Evolutionary conservation across 2,888 invertebrate species (phyloP), one percentile per base, ranked within the genome.

Genomic region (Standfussiana lucernea): DNA sequence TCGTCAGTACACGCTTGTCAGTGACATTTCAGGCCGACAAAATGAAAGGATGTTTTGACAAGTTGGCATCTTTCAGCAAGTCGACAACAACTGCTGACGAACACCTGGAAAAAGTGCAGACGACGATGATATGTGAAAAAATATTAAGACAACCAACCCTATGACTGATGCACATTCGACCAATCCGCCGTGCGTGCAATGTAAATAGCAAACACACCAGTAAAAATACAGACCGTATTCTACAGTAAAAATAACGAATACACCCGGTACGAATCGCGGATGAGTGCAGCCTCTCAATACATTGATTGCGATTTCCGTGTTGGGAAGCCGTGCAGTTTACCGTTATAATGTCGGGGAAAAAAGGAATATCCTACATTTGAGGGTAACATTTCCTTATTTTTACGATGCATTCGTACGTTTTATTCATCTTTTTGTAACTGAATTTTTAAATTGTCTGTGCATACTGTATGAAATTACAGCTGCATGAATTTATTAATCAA

Each of bases 151-250:
- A 11, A n/a, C n/a, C 89, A 89, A 40, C 86, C 86, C 89, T 90
- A 86, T 24, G 61, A 47, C 50, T 32, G 69, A 78, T 90, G 83
- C 86, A 84, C 76, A 82, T 88, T 88, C 89, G 89, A 89, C 90
- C 92, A 91, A 91, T 89, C 90, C 86, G 79, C 89, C 83, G 88
- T 89, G 90, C 90, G 91, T 89, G 89, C 90, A 89, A 79, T 89
- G 91, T 90, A 93, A 94, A 93, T 91, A 92, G 91, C 92, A 90
- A 91, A 92, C 92, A 92, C 90, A 91, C 86, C 89, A 89, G 90
- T 89, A 87, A 91, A 91, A 92, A 92, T 88, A 90, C 86, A 84
- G 79, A 78, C 88, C 79, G 88, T 86, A 86, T 87, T 79, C 78
- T 84, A 82, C 80, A 86, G 86, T 85, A 86, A 88, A 90, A 91